A percentile compares a stretch with the other conserved stretches of the same genome.
Evolutionary conservation across 2,113 vertebrate species (phyloP).

Genomic region (Accipiter virgatus): DNA sequence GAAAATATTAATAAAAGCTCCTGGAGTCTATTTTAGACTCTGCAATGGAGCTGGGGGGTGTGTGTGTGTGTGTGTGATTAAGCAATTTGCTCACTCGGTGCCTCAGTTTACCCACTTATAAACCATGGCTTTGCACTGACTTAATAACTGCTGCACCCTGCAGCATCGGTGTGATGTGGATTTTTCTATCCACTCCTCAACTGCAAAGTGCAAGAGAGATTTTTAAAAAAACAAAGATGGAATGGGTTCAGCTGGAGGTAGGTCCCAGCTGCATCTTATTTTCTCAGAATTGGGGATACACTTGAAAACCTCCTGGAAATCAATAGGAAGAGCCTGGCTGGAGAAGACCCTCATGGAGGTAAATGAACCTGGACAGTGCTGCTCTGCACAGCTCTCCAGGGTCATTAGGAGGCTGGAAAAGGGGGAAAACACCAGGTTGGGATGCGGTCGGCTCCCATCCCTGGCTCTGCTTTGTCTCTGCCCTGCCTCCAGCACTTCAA

Average conservation of each 20-base stretch:
- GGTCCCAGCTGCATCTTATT: neutral
- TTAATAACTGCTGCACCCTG: too few species aligned
- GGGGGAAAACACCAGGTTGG: neutral
- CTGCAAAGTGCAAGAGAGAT: neutral
- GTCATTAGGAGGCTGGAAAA: neutral
- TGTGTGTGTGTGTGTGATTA: too few species aligned
- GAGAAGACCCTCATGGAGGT: neutral
- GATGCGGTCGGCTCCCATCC: neutral
- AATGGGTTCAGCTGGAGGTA: neutral
- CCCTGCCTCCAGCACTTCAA: neutral
- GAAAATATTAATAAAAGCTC: neutral
- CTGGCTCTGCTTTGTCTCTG: neutral
- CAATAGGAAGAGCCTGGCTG: neutral
- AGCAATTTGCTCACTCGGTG: neutral
- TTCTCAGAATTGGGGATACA: neutral
- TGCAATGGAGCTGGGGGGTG: neutral
- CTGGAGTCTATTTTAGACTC: neutral
- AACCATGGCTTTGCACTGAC: fast-evolving
- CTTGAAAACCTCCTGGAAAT: neutral
- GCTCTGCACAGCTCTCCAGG: neutral
- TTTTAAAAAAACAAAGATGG: neutral
- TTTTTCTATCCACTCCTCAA: neutral
- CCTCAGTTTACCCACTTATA: neutral
- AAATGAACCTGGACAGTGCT: neutral
- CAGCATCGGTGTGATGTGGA: fast-evolving